Conservation (phyloP, 1,140 invertebrate genomes). For the Neelides sp. region DNA sequence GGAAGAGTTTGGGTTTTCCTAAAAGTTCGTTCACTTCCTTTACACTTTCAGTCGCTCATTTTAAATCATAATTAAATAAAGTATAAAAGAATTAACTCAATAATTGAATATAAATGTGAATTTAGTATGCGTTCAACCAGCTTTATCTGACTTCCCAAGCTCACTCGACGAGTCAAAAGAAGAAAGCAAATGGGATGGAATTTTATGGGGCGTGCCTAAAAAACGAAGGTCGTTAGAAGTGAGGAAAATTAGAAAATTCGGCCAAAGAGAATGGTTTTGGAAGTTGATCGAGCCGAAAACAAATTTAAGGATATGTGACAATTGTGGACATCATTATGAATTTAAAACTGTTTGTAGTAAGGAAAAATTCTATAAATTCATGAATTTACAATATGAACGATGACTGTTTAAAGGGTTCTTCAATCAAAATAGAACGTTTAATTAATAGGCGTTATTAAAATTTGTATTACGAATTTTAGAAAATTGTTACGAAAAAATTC, state of each 20-base stretch:
- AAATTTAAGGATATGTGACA: slow-evolving; percentile 6
- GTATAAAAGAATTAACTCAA: no score
- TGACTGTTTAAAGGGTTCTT: neutral
- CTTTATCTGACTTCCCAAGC: no score
- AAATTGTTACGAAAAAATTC: slow-evolving; percentile 7
- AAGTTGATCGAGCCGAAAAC: neutral
- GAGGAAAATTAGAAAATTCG: neutral
- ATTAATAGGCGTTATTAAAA: neutral
- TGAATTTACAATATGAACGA: neutral
- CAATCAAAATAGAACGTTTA: neutral
- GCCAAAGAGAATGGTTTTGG: neutral
- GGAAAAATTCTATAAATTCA: no score
- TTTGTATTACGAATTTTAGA: neutral
- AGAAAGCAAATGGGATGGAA: neutral
- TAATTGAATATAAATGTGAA: no score
- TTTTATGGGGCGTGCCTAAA: slow-evolving; percentile 10
- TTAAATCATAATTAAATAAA: no score
- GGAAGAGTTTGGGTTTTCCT: no score
- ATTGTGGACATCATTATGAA: slow-evolving; percentile 11
- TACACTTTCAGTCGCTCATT: no score
- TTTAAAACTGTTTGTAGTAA: slow-evolving; percentile 4
- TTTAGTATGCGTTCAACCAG: no score
- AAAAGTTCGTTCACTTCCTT: no score
- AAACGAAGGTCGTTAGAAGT: neutral
- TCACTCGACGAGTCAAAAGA: neutral